These are phyloP conservation scores for Trinectes maculatus DNA, from an alignment of 2,113 vertebrate genomes.

Conservation along the genomic window DNA sequence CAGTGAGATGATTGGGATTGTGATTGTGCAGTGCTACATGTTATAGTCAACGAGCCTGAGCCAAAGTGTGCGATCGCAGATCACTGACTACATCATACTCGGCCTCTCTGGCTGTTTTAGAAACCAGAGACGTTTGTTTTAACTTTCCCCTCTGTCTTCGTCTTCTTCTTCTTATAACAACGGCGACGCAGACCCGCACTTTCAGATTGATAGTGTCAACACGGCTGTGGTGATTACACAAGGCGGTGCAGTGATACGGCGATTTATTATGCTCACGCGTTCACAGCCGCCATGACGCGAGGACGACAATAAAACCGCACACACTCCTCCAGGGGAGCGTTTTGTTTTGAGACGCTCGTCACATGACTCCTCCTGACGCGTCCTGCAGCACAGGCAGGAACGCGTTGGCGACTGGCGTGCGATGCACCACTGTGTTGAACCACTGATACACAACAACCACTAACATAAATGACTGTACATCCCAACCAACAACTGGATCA, in stretches of 20 bases:
- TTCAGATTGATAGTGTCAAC: conserved; percentile 62
- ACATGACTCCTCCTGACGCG: conserved; percentile 29
- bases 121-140: conserved; percentile 58
- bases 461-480: too few relatives aligned
- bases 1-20: conserved; percentile 1
- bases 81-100: conserved; percentile 24
- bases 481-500: too few relatives aligned
- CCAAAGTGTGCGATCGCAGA: conserved; percentile 37
- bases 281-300: conserved; percentile 12
- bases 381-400: conserved; percentile 44
- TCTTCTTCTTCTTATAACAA: conserved; percentile 37
- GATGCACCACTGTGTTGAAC: conserved; percentile 46
- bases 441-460: conserved; percentile 63
- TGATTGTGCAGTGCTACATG: conserved; percentile 38
- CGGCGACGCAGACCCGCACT: conserved; percentile 51
- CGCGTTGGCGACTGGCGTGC: conserved; percentile 46
- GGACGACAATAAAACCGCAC: conserved; percentile 42
- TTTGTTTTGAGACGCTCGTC: conserved; percentile 21
- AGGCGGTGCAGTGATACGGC: conserved; percentile 11
- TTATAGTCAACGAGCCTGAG: conserved; percentile 22
- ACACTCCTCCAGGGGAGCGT: not conserved
- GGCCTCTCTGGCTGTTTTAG: conserved; percentile 39
- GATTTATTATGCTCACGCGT: conserved; percentile 49
- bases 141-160: not conserved
- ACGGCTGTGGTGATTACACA: conserved; percentile 47